Evolutionary conservation across 35 echinoderm and acorn worm genomes (phyloP).

Genomic region (Eucidaris tribuloides): DNA sequence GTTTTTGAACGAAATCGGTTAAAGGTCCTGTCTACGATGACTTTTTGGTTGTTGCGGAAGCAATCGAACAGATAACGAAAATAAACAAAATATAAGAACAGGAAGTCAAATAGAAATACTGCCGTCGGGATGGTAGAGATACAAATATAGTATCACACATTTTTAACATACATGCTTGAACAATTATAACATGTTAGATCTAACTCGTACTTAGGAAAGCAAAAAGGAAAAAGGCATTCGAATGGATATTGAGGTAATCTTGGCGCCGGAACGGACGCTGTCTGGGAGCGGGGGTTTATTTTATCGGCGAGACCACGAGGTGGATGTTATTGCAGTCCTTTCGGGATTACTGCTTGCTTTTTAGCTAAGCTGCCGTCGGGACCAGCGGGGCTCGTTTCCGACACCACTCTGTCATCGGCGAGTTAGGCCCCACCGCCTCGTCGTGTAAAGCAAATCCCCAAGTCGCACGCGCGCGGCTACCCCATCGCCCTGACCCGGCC

Average conservation of each 20-base stretch:
- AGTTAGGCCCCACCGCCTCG: background rate
- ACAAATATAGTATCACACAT: too few species aligned
- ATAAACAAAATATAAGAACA: too few species aligned
- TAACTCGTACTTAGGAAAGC: background rate
- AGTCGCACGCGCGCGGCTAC: background rate
- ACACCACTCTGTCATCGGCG: conserved; percentile 27
- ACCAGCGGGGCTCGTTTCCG: conserved; percentile 7
- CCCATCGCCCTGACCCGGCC: background rate
- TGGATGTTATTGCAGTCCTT: background rate
- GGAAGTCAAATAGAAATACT: too few species aligned
- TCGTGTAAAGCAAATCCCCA: background rate
- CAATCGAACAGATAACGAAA: too few species aligned
- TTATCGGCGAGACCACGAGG: background rate
- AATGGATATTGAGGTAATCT: background rate
- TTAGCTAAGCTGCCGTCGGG: conserved; percentile 19
- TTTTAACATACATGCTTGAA: too few species aligned
- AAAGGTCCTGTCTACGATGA: too few species aligned
- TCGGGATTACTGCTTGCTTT: conserved; percentile 13
- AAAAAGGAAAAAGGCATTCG: background rate
- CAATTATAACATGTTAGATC: background rate
- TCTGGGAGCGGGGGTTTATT: background rate
- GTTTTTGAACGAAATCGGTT: too few species aligned
- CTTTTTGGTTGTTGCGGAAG: too few species aligned
- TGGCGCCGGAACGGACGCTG: background rate
- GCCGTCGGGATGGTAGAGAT: too few species aligned